phyloP scores from a whole-genome alignment of 2,113 vertebrate species.

The Dipodomys ordii region DNA sequence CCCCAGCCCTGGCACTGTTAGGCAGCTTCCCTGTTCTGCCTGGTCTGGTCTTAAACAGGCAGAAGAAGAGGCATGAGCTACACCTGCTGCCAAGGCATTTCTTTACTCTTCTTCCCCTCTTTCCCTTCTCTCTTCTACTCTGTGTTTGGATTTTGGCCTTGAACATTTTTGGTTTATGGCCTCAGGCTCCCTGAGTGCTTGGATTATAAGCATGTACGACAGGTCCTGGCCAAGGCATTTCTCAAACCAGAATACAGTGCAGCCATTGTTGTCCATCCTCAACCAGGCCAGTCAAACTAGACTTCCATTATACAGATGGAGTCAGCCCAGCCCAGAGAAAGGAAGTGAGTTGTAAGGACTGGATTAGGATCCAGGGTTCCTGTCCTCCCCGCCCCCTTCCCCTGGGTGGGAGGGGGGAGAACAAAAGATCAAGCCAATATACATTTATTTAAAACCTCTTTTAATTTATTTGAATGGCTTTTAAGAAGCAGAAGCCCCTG shows the following conservation, averaged over 20 bases:
- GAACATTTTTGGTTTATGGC: not conserved
- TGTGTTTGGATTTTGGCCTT: not conserved
- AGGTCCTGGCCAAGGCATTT: not conserved
- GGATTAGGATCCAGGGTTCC: not conserved
- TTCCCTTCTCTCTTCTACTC: not conserved
- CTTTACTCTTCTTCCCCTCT: not conserved
- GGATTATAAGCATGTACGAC: not conserved
- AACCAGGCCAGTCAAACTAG: not conserved
- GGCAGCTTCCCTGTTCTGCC: not conserved
- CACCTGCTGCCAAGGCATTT: not conserved
- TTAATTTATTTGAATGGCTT: constrained; percentile 71
- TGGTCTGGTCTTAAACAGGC: not conserved
- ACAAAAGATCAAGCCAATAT: not conserved
- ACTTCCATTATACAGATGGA: not conserved
- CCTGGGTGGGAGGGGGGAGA: too few species aligned
- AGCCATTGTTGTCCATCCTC: not conserved
- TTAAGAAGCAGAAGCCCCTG: constrained; percentile 33
- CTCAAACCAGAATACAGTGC: not conserved
- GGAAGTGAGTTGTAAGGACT: not conserved
- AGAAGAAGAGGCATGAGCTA: not conserved
- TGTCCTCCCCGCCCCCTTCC: too few species aligned
- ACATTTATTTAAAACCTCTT: not conserved
- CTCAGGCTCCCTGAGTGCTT: not conserved
- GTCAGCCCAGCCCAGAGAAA: not conserved
- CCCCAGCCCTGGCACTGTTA: not conserved